Evolutionary conservation across 2,888 invertebrate genomes (phyloP).

Genomic region (Epirrita christyi): DNA sequence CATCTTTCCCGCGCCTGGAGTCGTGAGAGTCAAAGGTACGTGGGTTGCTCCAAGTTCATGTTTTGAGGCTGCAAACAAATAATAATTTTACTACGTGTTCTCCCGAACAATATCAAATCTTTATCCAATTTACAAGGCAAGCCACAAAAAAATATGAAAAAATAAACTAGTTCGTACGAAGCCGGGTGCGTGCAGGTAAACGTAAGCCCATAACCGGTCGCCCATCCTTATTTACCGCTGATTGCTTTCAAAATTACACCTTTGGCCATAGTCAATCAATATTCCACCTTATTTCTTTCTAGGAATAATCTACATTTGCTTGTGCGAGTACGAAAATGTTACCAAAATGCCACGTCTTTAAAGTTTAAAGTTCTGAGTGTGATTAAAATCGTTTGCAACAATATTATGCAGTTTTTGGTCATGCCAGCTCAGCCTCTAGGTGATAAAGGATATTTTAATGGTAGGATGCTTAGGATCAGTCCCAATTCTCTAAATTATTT

Average conservation of each 20-base stretch:
- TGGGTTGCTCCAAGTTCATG: no score
- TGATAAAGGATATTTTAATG: no score
- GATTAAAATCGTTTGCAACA: conserved; percentile 21
- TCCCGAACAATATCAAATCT: no score
- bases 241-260: conserved; percentile 68
- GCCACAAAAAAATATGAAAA: conserved; percentile 25
- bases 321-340: conserved; percentile 5
- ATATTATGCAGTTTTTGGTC: conserved; percentile 8
- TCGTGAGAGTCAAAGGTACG: no score
- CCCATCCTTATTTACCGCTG: conserved; percentile 60
- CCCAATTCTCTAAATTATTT: no score
- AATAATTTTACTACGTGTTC: no score
- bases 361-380: conserved; percentile 10
- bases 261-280: conserved; percentile 36
- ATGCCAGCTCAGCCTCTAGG: no score
- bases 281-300: conserved; percentile 39
- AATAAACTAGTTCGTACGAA: conserved; percentile 3
- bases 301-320: conserved; percentile 13
- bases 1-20: no score
- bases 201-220: conserved; percentile 65
- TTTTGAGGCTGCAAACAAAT: no score
- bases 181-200: conserved; percentile 70
- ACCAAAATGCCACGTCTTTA: not conserved
- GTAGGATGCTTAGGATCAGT: no score
- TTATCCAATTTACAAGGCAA: no score